Evolutionary conservation across 2,888 invertebrate genomes (phyloP), one percentile per base, ranked within the genome.

Genomic region (Trilocha varians): DNA sequence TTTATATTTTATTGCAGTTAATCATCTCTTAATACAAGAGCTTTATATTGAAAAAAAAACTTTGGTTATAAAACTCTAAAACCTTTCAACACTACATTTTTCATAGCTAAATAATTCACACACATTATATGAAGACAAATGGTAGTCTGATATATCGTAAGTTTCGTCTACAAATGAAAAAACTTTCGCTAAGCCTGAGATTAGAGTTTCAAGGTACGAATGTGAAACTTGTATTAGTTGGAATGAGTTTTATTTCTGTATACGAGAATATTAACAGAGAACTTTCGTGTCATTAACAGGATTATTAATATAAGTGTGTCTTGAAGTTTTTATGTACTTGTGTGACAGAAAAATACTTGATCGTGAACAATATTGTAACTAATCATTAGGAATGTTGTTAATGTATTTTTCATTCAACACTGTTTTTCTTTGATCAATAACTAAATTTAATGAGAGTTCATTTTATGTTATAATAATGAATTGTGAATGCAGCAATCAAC

Each of bases 101-200:
- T 25, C 25, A 25, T 9, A 11, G 9, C 9, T 14, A 13, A 37
- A 11, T 37, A 37, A 16, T 17, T 11, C 13, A 13, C 16, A 16
- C 13, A 16, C 13, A 11, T 14, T 16, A 37, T 4, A 37, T 16
- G 15, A 16, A 16, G 8, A 9, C n/a, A 18, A 25, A 25, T 5
- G 25, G 11, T 25, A 25, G 11, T 2, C 8, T 25, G 15, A 15
- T 14, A 13, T 34, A 13, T 34, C 25, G 25, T 25, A 25, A 11
- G 8, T 2, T 25, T 25, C 11, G 25, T 6, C 25, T 43, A 36
- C 36, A 40, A 43, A 43, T 43, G 39, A 43, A 37, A 43, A 43
- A 43, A 43, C 39, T 39, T 36, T 37, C n/a, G n/a, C 18, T 43
- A 17, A 37, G 39, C 15, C 36, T 13, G 33, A 33, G 39, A 39